These are phyloP conservation scores for Scaptomyza tumidula DNA, from an alignment of 2,888 invertebrate species.

Conservation along the genomic window DNA sequence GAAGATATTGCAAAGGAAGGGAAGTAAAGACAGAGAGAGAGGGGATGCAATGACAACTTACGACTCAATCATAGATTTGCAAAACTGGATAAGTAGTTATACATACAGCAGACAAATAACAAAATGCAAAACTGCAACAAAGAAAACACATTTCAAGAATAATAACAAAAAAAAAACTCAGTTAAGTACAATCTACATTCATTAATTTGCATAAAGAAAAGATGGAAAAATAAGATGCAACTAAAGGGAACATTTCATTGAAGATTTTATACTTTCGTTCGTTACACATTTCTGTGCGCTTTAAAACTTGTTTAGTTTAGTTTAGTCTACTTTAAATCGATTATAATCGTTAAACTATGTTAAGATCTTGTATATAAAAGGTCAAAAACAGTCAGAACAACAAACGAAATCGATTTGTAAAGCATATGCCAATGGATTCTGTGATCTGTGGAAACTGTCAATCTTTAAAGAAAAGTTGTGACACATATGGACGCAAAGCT, in stretches of 20 bases:
- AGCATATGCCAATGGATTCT: too few species aligned
- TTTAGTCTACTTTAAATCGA: too few species aligned
- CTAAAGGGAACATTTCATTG: too few species aligned
- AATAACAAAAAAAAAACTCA: neutral
- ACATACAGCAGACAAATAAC: conserved; percentile 1
- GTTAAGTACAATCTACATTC: conserved; percentile 11
- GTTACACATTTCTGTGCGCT: too few species aligned
- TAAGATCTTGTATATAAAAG: neutral
- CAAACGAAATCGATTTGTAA: too few species aligned
- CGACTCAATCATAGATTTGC: conserved; percentile 12
- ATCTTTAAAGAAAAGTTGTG: neutral
- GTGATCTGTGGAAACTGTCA: neutral
- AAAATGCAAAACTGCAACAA: conserved; percentile 14
- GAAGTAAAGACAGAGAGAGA: neutral
- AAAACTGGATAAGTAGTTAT: conserved; percentile 12
- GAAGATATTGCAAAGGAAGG: neutral
- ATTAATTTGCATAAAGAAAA: too few species aligned
- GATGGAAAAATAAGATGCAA: too few species aligned
- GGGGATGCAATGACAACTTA: conserved; percentile 16
- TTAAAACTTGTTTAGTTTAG: too few species aligned
- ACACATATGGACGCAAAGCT: neutral
- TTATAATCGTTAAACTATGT: too few species aligned
- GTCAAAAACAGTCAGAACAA: too few species aligned
- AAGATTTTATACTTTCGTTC: too few species aligned
- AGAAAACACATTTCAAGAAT: conserved; percentile 7